phyloP scores from a whole-genome alignment of 2,797 vertebrate genomes.

The Malurus leucopterus region DNA sequence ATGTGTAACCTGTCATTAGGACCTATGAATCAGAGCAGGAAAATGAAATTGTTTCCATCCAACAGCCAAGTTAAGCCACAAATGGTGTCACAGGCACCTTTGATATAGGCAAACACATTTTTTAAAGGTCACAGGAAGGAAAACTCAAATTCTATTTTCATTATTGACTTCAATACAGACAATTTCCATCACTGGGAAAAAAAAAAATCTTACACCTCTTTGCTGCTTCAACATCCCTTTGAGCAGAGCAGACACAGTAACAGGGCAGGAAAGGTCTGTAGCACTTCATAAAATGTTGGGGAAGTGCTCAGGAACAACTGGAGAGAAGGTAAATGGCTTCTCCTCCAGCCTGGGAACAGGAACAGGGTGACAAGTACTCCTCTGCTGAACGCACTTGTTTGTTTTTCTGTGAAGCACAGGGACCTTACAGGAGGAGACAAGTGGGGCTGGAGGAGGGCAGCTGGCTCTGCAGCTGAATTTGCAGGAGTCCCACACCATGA shows the following conservation, averaged over 20 bases:
- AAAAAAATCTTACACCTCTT: background rate
- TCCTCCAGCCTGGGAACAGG: background rate
- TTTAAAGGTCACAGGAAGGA: background rate
- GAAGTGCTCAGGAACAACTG: background rate
- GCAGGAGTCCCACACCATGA: rapidly evolving
- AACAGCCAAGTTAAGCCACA: background rate
- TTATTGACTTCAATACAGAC: background rate
- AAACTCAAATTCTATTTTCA: background rate
- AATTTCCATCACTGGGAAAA: background rate
- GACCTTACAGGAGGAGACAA: background rate
- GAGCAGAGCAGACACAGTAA: background rate
- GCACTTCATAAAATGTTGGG: background rate
- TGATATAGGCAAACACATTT: background rate
- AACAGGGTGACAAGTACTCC: background rate
- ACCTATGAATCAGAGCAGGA: background rate
- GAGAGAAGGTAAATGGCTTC: background rate
- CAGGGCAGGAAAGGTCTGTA: background rate
- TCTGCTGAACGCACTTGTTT: background rate
- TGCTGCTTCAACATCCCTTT: background rate
- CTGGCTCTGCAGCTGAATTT: background rate
- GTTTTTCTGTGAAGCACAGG: background rate
- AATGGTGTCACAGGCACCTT: background rate
- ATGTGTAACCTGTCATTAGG: background rate
- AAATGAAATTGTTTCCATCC: background rate
- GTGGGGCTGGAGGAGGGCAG: background rate